Conservation (phyloP, 1,140 invertebrate genomes). For the Drosophila malerkotliana region DNA sequence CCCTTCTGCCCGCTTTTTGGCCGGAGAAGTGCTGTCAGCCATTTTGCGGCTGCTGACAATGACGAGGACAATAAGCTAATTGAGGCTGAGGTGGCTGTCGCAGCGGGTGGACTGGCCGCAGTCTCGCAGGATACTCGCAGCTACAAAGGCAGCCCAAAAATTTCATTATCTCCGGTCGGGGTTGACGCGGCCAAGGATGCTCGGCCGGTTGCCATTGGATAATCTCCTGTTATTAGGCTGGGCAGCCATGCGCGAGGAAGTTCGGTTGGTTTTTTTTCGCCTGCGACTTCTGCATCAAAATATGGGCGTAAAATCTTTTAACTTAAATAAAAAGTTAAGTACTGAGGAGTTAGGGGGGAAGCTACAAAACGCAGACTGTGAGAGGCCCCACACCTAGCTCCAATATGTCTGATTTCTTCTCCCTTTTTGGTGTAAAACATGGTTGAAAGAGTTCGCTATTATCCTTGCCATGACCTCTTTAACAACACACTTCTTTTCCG, state of each 20-base stretch:
- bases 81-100: constrained; percentile 46
- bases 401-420: no score
- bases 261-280: neutral
- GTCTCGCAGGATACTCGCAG: neutral
- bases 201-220: constrained; percentile 71
- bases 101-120: constrained; percentile 41
- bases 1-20: neutral
- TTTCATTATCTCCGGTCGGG: constrained; percentile 35
- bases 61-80: constrained; percentile 47
- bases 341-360: no score
- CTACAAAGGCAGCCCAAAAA: constrained; percentile 15
- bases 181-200: constrained; percentile 13
- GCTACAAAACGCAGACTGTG: no score
- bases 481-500: neutral
- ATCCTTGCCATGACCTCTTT: neutral
- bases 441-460: neutral
- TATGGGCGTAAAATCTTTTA: neutral
- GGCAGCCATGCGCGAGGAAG: constrained; percentile 29
- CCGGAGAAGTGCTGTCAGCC: constrained; percentile 34
- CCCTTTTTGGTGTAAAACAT: no score
- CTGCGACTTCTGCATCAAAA: neutral
- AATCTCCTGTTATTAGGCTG: constrained; percentile 56
- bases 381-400: no score
- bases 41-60: constrained; percentile 38
- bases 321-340: neutral